Conservation (phyloP, 2,797 vertebrate species). For the Nothura maculosa region DNA sequence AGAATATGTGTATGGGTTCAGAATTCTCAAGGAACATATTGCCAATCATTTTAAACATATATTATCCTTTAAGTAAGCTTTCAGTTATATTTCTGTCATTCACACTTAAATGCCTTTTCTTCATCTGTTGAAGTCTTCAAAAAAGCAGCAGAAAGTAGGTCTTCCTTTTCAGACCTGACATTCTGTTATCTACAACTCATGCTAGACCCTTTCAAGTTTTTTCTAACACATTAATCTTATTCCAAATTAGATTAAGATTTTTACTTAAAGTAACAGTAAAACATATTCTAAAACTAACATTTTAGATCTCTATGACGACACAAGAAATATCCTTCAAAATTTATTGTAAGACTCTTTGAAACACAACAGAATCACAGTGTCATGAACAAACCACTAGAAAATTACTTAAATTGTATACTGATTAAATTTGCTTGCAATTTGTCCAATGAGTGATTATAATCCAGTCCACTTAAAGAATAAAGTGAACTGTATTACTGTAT, state of each 20-base stretch:
- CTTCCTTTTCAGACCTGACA: background rate
- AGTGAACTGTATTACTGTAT: accelerated
- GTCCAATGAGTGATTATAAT: background rate
- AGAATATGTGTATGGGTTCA: background rate
- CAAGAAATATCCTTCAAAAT: background rate
- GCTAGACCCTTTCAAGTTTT: background rate
- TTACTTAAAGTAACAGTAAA: background rate
- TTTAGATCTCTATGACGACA: background rate
- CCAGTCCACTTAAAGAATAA: background rate
- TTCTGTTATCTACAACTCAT: constrained; percentile 24
- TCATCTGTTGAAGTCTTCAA: background rate
- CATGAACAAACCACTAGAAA: background rate
- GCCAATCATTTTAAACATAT: background rate
- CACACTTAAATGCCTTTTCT: background rate
- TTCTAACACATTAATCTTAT: background rate
- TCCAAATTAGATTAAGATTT: background rate
- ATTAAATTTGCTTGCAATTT: background rate
- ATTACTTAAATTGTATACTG: background rate
- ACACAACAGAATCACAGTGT: background rate
- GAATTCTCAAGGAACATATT: background rate
- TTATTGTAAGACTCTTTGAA: background rate
- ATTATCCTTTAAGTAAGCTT: background rate
- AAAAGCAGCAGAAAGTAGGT: background rate
- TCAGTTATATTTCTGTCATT: background rate
- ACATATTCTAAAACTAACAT: background rate